Evolutionary conservation across 35 echinoderm and acorn worm species (phyloP).

Genomic region (Apostichopus parvimensis): DNA sequence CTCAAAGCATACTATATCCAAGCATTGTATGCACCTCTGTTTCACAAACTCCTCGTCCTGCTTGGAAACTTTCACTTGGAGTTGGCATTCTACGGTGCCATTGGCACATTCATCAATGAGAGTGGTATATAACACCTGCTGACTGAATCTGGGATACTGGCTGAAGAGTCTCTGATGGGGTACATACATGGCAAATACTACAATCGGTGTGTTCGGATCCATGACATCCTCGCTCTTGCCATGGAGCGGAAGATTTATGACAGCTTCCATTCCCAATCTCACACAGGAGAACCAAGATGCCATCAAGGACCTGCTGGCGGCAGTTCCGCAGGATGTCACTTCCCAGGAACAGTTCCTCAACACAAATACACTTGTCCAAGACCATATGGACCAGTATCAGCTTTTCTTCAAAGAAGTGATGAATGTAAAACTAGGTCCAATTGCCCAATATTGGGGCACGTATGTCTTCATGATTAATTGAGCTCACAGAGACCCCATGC

Average conservation of each 20-base stretch:
- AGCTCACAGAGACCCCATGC: slow-evolving; percentile 57
- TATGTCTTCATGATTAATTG: slow-evolving; percentile 80
- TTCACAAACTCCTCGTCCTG: slow-evolving; percentile 62
- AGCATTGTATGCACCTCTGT: slow-evolving; percentile 46
- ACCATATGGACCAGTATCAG: slow-evolving; percentile 68
- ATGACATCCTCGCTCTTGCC: slow-evolving; percentile 63
- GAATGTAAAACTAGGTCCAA: slow-evolving; percentile 61
- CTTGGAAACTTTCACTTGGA: slow-evolving; percentile 77
- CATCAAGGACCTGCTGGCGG: slow-evolving; percentile 36
- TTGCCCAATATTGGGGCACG: slow-evolving; percentile 54
- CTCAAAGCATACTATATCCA: slow-evolving; percentile 67
- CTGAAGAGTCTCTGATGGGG: slow-evolving; percentile 67
- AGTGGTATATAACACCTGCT: slow-evolving; percentile 67
- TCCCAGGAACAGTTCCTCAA: slow-evolving; percentile 49
- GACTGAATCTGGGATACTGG: slow-evolving; percentile 62
- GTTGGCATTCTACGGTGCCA: slow-evolving; percentile 61
- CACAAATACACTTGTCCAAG: slow-evolving; percentile 31
- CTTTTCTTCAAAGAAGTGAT: slow-evolving; percentile 58
- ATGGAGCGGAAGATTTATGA: slow-evolving; percentile 76
- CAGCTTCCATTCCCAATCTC: slow-evolving; percentile 24
- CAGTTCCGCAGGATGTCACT: slow-evolving; percentile 52
- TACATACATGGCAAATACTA: slow-evolving; percentile 70
- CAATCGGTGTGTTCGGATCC: slow-evolving; percentile 65
- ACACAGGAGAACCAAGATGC: slow-evolving; percentile 58
- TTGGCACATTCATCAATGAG: slow-evolving; percentile 74